phyloP scores from a whole-genome alignment of 2,113 vertebrate species.

The Pteropus alecto region DNA sequence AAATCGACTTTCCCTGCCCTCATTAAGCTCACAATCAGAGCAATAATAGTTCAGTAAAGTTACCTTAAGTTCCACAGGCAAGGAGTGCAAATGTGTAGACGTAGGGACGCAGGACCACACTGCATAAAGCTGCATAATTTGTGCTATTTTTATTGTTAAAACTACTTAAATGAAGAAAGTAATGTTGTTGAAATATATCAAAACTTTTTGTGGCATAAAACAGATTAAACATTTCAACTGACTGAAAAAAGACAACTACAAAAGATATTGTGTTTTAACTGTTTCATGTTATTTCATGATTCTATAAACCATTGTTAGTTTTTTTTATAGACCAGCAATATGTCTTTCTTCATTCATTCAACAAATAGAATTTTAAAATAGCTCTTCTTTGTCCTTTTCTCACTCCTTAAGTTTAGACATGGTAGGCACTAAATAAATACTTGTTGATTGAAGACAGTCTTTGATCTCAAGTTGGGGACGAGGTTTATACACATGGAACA shows the following conservation, averaged over 20 bases:
- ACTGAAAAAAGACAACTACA: neutral
- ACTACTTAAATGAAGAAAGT: neutral
- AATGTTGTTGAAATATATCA: neutral
- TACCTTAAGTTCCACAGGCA: neutral
- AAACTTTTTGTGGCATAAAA: neutral
- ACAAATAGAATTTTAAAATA: constrained; percentile 39
- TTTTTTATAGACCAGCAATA: neutral
- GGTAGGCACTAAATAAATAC: constrained; percentile 53
- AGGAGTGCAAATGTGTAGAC: neutral
- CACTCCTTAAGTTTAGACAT: neutral
- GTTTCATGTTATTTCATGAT: neutral
- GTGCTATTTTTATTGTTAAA: neutral
- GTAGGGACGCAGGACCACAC: too few species aligned
- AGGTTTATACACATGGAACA: constrained; percentile 33
- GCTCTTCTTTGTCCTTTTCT: constrained; percentile 23
- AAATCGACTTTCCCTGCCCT: neutral
- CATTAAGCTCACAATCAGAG: neutral
- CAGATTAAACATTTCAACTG: neutral
- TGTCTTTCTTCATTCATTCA: constrained; percentile 6
- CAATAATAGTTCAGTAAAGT: neutral
- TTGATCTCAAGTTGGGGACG: constrained; percentile 18
- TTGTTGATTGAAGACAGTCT: constrained; percentile 50
- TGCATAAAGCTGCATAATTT: neutral
- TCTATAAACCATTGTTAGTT: neutral
- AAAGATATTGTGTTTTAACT: neutral